These are phyloP conservation scores for Sylvietta virens DNA, from an alignment of 2,113 vertebrate genomes.

Conservation along the genomic window DNA sequence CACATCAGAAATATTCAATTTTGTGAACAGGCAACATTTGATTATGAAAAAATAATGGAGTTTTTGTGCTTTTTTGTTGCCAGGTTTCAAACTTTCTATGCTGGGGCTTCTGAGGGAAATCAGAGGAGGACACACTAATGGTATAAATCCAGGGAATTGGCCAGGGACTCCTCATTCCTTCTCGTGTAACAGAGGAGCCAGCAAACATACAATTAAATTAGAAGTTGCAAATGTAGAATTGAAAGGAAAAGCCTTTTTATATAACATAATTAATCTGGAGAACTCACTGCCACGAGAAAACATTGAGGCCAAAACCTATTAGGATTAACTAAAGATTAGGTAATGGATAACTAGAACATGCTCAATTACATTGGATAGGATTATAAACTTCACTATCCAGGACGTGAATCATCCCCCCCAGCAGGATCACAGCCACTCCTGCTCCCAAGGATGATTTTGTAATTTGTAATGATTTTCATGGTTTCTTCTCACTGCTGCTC, in stretches of 20 bases:
- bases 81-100: background rate
- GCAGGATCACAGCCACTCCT: background rate
- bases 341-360: conserved; percentile 59
- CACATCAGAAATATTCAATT: fast-evolving
- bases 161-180: background rate
- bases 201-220: conserved; percentile 19
- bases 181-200: background rate
- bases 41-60: background rate
- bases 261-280: conserved; percentile 59
- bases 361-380: conserved; percentile 60
- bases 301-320: conserved; percentile 58
- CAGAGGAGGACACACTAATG: background rate
- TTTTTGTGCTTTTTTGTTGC: background rate
- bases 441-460: background rate
- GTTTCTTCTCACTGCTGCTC: background rate
- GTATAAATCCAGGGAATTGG: background rate
- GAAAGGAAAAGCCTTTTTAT: conserved; percentile 66
- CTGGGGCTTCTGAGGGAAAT: background rate
- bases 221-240: conserved; percentile 40
- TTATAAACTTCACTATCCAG: conserved; percentile 58
- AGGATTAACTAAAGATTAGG: conserved; percentile 67
- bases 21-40: background rate
- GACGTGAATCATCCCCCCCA: conserved; percentile 2
- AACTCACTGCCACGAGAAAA: conserved; percentile 57
- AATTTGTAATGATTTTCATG: background rate